Percentiles rank a stretch among this genome's conserved stretches.
These are phyloP conservation scores for Peribatodes rhomboidaria DNA, from an alignment of 2,888 invertebrate species.

Conservation along the genomic window DNA sequence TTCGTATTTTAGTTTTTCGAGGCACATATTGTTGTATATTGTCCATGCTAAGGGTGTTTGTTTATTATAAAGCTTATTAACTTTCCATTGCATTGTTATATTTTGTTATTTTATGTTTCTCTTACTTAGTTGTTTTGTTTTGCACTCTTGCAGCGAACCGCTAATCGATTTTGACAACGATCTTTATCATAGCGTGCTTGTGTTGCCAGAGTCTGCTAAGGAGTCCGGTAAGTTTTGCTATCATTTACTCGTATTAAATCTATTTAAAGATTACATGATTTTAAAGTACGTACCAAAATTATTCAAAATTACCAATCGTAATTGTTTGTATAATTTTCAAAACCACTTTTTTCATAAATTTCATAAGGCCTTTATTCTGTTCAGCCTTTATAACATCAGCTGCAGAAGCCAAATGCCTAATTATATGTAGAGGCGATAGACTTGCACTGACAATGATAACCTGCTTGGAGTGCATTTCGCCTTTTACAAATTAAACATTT, in stretches of 20 bases:
- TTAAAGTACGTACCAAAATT: no score
- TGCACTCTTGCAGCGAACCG: constrained; percentile 73
- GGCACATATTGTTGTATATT: neutral
- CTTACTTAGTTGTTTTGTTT: constrained; percentile 46
- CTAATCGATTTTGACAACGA: constrained; percentile 83
- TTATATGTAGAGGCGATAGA: neutral
- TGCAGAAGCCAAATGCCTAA: neutral
- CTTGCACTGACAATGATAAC: neutral
- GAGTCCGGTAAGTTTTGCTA: constrained; percentile 70
- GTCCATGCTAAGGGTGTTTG: neutral
- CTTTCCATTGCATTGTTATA: constrained; percentile 24
- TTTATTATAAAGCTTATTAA: neutral
- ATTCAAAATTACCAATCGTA: no score
- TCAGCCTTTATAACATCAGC: neutral
- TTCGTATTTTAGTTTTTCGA: neutral
- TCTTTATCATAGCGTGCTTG: constrained; percentile 77
- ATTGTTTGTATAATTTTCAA: constrained; percentile 8
- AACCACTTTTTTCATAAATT: constrained; percentile 28
- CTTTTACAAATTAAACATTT: neutral
- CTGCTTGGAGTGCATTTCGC: neutral
- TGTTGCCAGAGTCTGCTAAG: constrained; percentile 76
- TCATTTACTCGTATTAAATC: no score
- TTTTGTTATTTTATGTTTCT: constrained; percentile 27
- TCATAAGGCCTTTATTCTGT: neutral
- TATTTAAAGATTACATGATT: no score